Conservation (phyloP, 2,888 invertebrate genomes). For the Entomobrya proxima region DNA sequence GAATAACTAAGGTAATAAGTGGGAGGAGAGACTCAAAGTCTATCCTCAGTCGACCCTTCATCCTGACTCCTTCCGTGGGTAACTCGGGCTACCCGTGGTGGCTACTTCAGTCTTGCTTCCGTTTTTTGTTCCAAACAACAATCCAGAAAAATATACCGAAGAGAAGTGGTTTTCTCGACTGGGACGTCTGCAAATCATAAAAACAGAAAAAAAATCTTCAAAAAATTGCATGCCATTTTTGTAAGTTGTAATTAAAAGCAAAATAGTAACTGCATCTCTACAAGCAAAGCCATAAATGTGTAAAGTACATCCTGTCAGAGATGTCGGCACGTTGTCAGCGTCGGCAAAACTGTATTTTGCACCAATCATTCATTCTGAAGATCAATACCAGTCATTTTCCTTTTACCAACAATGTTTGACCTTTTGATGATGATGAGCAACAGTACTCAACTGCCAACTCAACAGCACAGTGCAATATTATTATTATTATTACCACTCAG, state of each 20-base stretch:
- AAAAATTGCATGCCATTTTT: not conserved
- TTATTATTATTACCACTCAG: not conserved
- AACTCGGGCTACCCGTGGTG: conserved; percentile 48
- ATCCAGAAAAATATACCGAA: conserved; percentile 53
- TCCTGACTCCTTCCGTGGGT: conserved; percentile 65
- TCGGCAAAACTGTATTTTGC: conserved; percentile 26
- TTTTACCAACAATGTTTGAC: conserved; percentile 30
- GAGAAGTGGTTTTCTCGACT: conserved; percentile 55
- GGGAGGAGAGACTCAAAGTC: conserved; percentile 68
- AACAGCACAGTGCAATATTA: conserved; percentile 3
- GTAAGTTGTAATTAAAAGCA: not conserved
- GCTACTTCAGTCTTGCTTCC: conserved; percentile 45
- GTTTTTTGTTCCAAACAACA: conserved; percentile 36
- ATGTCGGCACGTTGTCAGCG: conserved; percentile 18
- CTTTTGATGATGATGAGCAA: conserved; percentile 16
- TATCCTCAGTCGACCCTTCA: conserved; percentile 70
- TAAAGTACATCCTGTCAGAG: conserved; percentile 3
- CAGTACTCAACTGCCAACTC: not conserved
- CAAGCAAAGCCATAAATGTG: not conserved
- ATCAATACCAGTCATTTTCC: not conserved
- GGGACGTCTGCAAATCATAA: conserved; percentile 47
- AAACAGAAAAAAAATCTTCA: not conserved
- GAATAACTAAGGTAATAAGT: conserved; percentile 52
- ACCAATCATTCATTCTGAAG: not conserved
- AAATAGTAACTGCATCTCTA: not conserved